phyloP scores from a whole-genome alignment of 1,140 invertebrate genomes.

The Chironomus tepperi region DNA sequence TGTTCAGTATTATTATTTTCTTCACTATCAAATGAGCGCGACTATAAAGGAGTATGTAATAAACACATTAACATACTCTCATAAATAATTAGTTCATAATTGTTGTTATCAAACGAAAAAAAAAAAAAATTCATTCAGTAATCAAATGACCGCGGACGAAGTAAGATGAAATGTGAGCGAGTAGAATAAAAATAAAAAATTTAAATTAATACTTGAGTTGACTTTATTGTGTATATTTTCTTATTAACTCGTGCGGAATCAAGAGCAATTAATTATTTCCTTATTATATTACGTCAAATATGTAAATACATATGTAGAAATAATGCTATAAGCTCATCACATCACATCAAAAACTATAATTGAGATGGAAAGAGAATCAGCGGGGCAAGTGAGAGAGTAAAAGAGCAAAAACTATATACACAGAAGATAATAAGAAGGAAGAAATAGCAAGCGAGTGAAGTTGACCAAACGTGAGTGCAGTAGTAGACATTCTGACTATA shows the following conservation, averaged over 20 bases:
- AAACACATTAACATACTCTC: too few species aligned
- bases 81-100: background rate
- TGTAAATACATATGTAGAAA: background rate
- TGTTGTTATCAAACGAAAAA: background rate
- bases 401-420: background rate
- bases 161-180: background rate
- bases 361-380: background rate
- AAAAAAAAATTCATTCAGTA: background rate
- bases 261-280: slow-evolving; percentile 20
- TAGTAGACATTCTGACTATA: slow-evolving; percentile 1
- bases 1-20: too few species aligned
- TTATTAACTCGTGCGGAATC: slow-evolving; percentile 19
- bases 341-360: background rate
- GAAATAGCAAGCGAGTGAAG: too few species aligned
- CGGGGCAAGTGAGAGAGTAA: background rate
- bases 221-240: background rate
- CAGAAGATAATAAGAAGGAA: too few species aligned
- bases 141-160: background rate
- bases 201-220: too few species aligned
- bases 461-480: background rate
- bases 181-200: background rate
- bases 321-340: background rate
- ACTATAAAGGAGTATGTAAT: too few species aligned
- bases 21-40: too few species aligned
- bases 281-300: slow-evolving; percentile 18